Evolutionary conservation across 2,113 vertebrate genomes (phyloP).

Genomic region (Beaufortia kweichowensis): DNA sequence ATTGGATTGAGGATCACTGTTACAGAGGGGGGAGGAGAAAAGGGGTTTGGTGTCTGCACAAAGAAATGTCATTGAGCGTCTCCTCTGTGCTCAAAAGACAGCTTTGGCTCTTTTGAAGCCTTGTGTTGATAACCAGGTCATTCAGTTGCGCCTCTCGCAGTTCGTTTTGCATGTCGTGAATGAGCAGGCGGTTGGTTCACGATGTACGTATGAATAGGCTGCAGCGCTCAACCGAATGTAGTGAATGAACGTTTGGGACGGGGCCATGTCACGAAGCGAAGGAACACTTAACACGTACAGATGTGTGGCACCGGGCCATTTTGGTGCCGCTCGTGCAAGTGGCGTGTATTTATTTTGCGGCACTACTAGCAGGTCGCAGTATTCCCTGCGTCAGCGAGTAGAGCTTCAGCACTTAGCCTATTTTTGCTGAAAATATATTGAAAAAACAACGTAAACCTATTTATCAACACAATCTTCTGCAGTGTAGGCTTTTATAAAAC

Average conservation of each 20-base stretch:
- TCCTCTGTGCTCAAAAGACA: slow-evolving; percentile 1
- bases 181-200: slow-evolving; percentile 1
- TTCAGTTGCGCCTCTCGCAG: slow-evolving; percentile 27
- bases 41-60: slow-evolving; percentile 16
- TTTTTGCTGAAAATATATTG: background rate
- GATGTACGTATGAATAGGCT: slow-evolving; percentile 28
- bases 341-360: background rate
- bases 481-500: too few species aligned
- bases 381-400: too few species aligned
- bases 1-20: slow-evolving; percentile 19
- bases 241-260: slow-evolving; percentile 10
- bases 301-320: background rate
- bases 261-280: slow-evolving; percentile 3
- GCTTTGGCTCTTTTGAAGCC: slow-evolving; percentile 8
- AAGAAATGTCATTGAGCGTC: slow-evolving; percentile 28
- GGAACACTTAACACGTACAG: slow-evolving; percentile 6
- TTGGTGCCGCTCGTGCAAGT: background rate
- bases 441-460: too few species aligned
- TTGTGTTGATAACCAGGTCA: slow-evolving; percentile 20
- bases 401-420: background rate
- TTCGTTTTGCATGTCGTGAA: slow-evolving; percentile 18
- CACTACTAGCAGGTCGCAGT: background rate
- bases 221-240: background rate
- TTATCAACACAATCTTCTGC: too few species aligned
- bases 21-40: background rate